phyloP scores from a whole-genome alignment of 2,888 invertebrate genomes.

The Athalia rosae region DNA sequence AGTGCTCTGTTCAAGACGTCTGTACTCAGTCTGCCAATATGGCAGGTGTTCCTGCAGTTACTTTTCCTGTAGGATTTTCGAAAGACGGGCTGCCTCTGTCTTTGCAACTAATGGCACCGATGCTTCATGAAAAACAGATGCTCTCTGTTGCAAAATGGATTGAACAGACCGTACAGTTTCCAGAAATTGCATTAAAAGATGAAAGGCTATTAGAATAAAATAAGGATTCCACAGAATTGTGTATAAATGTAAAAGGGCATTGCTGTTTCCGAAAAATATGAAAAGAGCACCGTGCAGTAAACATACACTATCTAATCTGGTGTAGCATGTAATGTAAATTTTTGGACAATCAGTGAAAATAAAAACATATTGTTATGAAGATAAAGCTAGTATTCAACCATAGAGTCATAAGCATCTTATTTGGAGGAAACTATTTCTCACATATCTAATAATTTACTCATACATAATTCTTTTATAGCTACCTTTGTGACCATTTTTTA shows the following conservation, averaged over 20 bases:
- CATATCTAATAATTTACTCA: too few relatives aligned
- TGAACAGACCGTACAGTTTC: slow-evolving; percentile 83
- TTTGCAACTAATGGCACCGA: slow-evolving; percentile 90
- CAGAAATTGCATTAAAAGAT: slow-evolving; percentile 67
- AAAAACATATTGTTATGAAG: too few relatives aligned
- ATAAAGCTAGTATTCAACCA: too few relatives aligned
- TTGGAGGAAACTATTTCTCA: too few relatives aligned
- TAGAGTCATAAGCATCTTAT: too few relatives aligned
- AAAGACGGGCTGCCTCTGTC: slow-evolving; percentile 86
- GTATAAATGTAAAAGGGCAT: slow-evolving; percentile 36
- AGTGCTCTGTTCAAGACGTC: slow-evolving; percentile 92
- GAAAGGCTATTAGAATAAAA: slow-evolving; percentile 53
- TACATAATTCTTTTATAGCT: too few relatives aligned
- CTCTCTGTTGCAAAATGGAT: slow-evolving; percentile 88
- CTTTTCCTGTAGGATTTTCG: slow-evolving; percentile 88
- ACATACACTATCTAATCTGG: too few relatives aligned
- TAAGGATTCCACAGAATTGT: slow-evolving; percentile 47
- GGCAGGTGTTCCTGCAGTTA: slow-evolving; percentile 96
- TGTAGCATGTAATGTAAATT: too few relatives aligned
- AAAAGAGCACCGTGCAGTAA: too few relatives aligned
- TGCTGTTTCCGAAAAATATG: too few relatives aligned
- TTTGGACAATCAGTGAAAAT: too few relatives aligned
- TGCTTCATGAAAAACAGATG: slow-evolving; percentile 84
- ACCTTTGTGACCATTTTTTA: too few relatives aligned
- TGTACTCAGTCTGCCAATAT: slow-evolving; percentile 98